Evolutionary conservation across 92 coral and sea anemone genomes (phyloP).

Genomic region (Zoanthus sansibaricus): DNA sequence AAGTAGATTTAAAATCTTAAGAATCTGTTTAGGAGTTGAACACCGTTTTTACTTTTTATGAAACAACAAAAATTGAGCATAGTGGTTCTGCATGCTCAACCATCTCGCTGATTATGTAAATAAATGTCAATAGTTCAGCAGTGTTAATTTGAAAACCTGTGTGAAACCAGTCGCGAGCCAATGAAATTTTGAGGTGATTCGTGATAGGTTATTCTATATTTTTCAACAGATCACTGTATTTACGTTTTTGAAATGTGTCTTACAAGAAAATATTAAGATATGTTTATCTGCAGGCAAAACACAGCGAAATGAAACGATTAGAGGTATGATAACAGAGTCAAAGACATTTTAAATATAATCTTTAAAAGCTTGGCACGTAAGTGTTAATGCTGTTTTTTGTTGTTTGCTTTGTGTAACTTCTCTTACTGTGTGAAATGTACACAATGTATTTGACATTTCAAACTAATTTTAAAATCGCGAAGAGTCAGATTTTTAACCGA

Average conservation of each 20-base stretch:
- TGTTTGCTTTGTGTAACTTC: background rate
- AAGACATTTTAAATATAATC: background rate
- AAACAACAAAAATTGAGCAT: conserved; percentile 1
- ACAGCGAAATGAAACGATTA: background rate
- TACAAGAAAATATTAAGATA: background rate
- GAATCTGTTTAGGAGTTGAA: background rate
- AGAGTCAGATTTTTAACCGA: background rate
- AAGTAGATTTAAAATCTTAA: background rate
- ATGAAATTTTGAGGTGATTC: conserved; percentile 17
- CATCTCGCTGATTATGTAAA: conserved; percentile 48
- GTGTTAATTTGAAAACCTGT: conserved; percentile 48
- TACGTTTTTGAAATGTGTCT: background rate
- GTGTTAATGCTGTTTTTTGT: background rate
- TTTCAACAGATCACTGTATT: background rate
- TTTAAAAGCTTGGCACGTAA: conserved; percentile 8
- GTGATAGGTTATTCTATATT: conserved; percentile 8
- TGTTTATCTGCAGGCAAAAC: background rate
- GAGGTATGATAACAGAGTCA: background rate
- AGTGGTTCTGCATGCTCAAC: background rate
- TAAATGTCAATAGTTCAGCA: conserved; percentile 9
- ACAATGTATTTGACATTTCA: conserved; percentile 1
- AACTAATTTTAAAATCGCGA: background rate
- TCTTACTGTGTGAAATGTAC: background rate
- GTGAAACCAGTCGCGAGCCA: conserved; percentile 25
- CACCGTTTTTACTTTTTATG: background rate